Evolutionary conservation across 2,888 invertebrate species (phyloP).

Genomic region (Dorcus hopei): DNA sequence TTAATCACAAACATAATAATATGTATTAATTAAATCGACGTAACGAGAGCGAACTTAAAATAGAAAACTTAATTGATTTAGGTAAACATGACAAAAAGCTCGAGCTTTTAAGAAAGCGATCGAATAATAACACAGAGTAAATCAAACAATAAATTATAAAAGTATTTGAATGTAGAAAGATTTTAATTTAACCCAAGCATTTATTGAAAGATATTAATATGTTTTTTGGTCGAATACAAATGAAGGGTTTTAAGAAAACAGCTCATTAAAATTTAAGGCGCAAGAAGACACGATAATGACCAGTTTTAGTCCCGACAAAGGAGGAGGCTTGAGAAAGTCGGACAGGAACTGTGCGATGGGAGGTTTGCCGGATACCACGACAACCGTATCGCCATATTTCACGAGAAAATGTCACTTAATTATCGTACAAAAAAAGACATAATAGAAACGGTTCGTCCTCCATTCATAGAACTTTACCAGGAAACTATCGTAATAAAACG

Average conservation of each 20-base stretch:
- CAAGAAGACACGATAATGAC: conserved; percentile 5
- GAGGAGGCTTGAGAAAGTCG: conserved; percentile 2
- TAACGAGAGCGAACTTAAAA: too few relatives aligned
- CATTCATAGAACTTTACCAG: not conserved
- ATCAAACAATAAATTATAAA: too few relatives aligned
- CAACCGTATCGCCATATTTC: conserved; percentile 20
- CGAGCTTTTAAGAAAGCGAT: too few relatives aligned
- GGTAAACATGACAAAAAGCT: too few relatives aligned
- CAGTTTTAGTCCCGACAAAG: conserved; percentile 16
- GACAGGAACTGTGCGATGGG: conserved; percentile 5
- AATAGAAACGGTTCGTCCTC: conserved; percentile 5
- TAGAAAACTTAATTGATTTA: too few relatives aligned
- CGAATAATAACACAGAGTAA: too few relatives aligned
- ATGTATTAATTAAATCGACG: not conserved
- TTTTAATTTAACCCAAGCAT: too few relatives aligned
- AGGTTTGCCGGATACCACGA: conserved; percentile 18
- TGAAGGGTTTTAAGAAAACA: not conserved
- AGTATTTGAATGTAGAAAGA: too few relatives aligned
- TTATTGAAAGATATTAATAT: too few relatives aligned
- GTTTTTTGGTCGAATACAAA: not conserved
- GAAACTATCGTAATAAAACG: not conserved
- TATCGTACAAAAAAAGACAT: conserved; percentile 16
- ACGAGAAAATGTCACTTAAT: conserved; percentile 19
- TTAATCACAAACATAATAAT: not conserved
- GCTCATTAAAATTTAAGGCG: conserved; percentile 4